phyloP scores from a whole-genome alignment of 2,888 invertebrate species.

The Xestia ashworthii region DNA sequence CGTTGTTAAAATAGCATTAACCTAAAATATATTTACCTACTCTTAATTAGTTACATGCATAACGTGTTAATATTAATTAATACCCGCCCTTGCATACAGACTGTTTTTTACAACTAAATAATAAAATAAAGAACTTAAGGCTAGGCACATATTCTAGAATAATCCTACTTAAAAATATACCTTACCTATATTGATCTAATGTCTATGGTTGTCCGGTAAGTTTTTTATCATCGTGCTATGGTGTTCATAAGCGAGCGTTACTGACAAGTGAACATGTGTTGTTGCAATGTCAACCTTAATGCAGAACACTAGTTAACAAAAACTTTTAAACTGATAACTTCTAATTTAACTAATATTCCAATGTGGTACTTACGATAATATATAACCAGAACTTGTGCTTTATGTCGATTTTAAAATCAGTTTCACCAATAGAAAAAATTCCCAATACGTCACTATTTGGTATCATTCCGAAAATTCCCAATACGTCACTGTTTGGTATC shows the following conservation, averaged over 20 bases:
- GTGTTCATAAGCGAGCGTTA: slow-evolving; percentile 2
- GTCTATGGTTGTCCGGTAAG: not conserved
- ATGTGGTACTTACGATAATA: not conserved
- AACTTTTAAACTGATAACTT: not conserved
- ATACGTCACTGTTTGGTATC: too few relatives aligned
- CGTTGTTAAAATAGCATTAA: not conserved
- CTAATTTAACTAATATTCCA: not conserved
- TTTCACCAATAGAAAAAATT: too few relatives aligned
- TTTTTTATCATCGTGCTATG: not conserved
- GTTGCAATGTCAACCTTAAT: not conserved
- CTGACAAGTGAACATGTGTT: slow-evolving; percentile 6
- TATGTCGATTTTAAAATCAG: not conserved
- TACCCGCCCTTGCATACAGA: too few relatives aligned
- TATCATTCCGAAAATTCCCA: too few relatives aligned
- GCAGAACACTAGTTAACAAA: not conserved
- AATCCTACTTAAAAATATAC: not conserved
- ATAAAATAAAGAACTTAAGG: not conserved
- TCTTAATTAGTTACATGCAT: not conserved
- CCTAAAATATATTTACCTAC: not conserved
- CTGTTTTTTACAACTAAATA: not conserved
- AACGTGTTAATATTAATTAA: not conserved
- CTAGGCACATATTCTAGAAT: not conserved
- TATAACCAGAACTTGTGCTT: not conserved
- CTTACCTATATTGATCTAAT: not conserved
- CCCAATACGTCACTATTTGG: too few relatives aligned